Evolutionary conservation across 2,888 invertebrate species (phyloP), one percentile per base, ranked within the genome.

Genomic region (Drosophila yooni): DNA sequence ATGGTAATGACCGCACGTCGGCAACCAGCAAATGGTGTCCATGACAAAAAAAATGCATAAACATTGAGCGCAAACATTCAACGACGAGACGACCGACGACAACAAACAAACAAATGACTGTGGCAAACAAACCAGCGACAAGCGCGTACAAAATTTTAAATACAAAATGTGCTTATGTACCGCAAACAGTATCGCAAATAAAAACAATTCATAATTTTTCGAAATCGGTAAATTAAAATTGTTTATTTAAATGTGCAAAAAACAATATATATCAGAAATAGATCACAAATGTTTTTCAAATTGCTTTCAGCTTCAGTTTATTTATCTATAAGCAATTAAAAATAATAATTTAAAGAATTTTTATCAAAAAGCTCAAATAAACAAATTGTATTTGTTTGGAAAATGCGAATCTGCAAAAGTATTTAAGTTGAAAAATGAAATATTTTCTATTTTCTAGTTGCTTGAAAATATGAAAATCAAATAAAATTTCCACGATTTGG

Each of bases 11-110:
- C 46, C 21, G 25, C 51, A 54, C 40, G 57, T 48, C 75, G 48
- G 61, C 81, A 67, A 60, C 56, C 60, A 62, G 59, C 53, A 67
- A 68, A 57, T 63, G 79, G 75, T 82, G 89, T 89, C 84, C 90
- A 79, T 87, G 87, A 74, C 83, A 81, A 89, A 81, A 88, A 89
- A 81, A 88, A 74, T 88, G 77, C 88, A 89, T 89, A 81, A 88
- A 85, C 78, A 79, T 79, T 69, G 75, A 79, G 74, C 36, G 80
- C 82, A 81, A 85, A 78, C 70, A 82, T 69, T 52, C 57, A 50
- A 54, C 76, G 67, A 65, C 46, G 46, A 25, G 46, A 25, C 46
- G 46, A 25, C 21, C 38, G 36, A 36, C 36, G 66, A 64, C 70
- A 63, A 68, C 61, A 59, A 74, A 58, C 64, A 70, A 63, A 71